Conservation (phyloP, 2,797 vertebrate species). For the Taeniopygia guttata region DNA sequence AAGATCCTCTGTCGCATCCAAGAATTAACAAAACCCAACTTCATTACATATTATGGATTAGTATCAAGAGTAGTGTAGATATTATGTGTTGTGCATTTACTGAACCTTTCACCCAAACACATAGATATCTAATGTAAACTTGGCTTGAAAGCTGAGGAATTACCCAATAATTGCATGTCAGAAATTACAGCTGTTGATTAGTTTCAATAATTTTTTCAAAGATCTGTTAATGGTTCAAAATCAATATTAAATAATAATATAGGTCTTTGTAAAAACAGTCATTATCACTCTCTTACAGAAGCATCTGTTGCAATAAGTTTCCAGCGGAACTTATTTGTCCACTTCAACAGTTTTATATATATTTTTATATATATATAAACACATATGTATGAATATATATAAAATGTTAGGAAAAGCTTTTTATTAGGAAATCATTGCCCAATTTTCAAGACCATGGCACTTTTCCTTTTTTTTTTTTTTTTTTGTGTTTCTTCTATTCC, state of each 20-base stretch:
- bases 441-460: background rate
- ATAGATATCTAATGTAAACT: background rate
- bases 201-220: background rate
- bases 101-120: background rate
- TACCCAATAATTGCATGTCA: background rate
- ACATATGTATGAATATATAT: background rate
- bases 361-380: background rate
- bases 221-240: background rate
- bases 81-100: background rate
- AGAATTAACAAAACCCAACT: background rate
- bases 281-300: background rate
- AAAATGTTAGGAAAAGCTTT: background rate
- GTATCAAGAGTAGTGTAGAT: background rate
- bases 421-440: background rate
- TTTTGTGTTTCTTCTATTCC: background rate
- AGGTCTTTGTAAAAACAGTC: background rate
- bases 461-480: accelerated
- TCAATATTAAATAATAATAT: background rate
- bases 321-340: background rate
- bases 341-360: background rate
- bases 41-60: background rate
- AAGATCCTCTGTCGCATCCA: background rate
- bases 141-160: background rate
- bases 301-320: background rate
- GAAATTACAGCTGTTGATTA: background rate